Base-by-base conservation (phyloP, 2,888 invertebrate genomes). In the Cheilosia vulpina region DNA sequence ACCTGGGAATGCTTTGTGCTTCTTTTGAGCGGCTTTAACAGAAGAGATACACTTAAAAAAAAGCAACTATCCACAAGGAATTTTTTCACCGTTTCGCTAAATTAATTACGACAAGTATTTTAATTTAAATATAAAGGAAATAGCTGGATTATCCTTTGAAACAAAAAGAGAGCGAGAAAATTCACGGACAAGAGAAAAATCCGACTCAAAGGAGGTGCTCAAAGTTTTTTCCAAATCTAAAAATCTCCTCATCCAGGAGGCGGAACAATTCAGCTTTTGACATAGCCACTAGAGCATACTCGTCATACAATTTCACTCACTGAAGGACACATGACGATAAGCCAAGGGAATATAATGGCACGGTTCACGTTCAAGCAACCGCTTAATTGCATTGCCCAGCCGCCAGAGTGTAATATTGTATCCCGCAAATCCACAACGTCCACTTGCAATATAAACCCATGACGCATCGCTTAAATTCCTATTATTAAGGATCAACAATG, bases 381-480 rank as follows among this genome's bases (percentile, higher is more conserved):
- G 50, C 73, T 73, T 83, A 78, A 78, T 83, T 78, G 82, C 82
- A 77, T 73, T 73, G 66, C 72, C 76, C 65, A 69, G 57, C 52
- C 68, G 62, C 43, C 21, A 43, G 55, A 17, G 41, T 27, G 68
- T 72, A 66, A 63, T 72, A 52, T 53, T 17, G 11, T 6, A 60
- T 24, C 21, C 45, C 76, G 53, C 65, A 66, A 72, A 72, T 62
- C 47, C 47, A 43, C 66, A 60, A 66, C 19, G 45, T 60, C 52
- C 73, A 38, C 52, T 76, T 53, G 41, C 41, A 43, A n/a, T 38
- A 63, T 38, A 80, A 80, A 47, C 66, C 62, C 43, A 78, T 68
- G 68, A 83, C 57, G 63, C 79, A 78, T 73, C 63, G 83, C 78
- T 78, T 73, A 78, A 78, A 68, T 57, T 73, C 63, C 73, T 68